A percentile compares a stretch with the other conserved stretches of the same genome.
Conservation (phyloP, 2,797 vertebrate species). For the Psittacula derbiana region DNA sequence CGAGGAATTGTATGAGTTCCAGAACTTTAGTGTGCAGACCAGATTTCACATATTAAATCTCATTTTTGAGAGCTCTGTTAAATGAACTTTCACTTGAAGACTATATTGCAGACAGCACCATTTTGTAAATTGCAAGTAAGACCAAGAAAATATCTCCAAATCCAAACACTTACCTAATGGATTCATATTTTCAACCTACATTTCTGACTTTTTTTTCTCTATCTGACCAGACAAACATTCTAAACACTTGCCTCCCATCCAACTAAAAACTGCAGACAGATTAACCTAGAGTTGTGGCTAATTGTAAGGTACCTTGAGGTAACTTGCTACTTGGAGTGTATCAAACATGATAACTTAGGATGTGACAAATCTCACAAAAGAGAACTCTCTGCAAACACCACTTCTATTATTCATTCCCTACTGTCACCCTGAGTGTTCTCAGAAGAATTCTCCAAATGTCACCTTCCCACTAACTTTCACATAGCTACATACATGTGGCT, state of each 20-base stretch:
- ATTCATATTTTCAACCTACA: not conserved
- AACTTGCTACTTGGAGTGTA: not conserved
- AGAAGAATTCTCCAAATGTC: constrained; percentile 46
- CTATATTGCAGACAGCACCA: not conserved
- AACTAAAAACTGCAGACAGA: not conserved
- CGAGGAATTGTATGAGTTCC: not conserved
- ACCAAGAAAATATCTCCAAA: not conserved
- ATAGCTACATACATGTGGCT: not conserved
- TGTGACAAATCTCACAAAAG: not conserved
- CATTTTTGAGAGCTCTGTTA: not conserved
- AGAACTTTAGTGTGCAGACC: not conserved
- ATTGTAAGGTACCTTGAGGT: not conserved
- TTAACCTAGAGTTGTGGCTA: not conserved
- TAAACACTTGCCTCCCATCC: not conserved
- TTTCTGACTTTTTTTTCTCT: not conserved
- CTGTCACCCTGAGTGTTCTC: constrained; percentile 43
- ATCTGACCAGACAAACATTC: not conserved
- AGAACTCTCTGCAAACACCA: constrained; percentile 9
- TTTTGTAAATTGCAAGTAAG: constrained; percentile 2
- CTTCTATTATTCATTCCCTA: constrained; percentile 60
- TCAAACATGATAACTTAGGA: constrained; percentile 2
- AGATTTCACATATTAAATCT: not conserved
- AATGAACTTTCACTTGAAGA: constrained; percentile 15
- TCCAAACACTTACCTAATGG: not conserved
- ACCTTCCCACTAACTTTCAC: constrained; percentile 26